Conservation (phyloP, 2,797 vertebrate genomes). For the Coccyzus lansbergi region DNA sequence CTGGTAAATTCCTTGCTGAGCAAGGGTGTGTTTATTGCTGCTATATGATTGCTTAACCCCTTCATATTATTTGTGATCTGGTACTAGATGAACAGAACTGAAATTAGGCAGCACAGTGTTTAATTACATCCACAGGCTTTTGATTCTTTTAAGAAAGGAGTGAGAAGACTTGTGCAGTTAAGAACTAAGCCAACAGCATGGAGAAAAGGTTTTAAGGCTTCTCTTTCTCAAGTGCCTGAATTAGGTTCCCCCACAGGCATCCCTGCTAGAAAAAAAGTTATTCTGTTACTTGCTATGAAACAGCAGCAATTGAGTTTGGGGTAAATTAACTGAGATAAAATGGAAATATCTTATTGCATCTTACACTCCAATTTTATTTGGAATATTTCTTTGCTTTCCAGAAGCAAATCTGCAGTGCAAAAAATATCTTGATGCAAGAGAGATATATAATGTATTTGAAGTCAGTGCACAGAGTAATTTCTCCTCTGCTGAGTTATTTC, state of each 20-base stretch:
- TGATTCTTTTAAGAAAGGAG: constrained; percentile 23
- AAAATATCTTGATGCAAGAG: not conserved
- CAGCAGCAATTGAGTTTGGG: not conserved
- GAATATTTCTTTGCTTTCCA: not conserved
- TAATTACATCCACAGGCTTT: constrained; percentile 29
- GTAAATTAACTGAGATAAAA: not conserved
- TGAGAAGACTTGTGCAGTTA: not conserved
- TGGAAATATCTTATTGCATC: not conserved
- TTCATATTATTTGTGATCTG: not conserved
- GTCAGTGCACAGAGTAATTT: not conserved
- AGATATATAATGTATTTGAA: not conserved
- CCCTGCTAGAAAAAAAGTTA: not conserved
- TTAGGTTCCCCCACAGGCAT: not conserved
- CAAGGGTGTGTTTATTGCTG: constrained; percentile 18
- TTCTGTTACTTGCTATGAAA: not conserved
- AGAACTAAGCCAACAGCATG: constrained; percentile 5
- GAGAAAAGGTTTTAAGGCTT: not conserved
- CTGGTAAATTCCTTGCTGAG: not conserved
- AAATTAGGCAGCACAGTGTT: not conserved
- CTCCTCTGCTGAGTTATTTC: not conserved
- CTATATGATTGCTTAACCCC: constrained; percentile 2
- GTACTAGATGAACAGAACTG: not conserved
- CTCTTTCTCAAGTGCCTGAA: not conserved
- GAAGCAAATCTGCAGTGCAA: not conserved
- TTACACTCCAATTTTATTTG: not conserved